These are phyloP conservation scores for Drosophila multiciliata DNA, from an alignment of 2,888 invertebrate genomes.

Conservation along the genomic window DNA sequence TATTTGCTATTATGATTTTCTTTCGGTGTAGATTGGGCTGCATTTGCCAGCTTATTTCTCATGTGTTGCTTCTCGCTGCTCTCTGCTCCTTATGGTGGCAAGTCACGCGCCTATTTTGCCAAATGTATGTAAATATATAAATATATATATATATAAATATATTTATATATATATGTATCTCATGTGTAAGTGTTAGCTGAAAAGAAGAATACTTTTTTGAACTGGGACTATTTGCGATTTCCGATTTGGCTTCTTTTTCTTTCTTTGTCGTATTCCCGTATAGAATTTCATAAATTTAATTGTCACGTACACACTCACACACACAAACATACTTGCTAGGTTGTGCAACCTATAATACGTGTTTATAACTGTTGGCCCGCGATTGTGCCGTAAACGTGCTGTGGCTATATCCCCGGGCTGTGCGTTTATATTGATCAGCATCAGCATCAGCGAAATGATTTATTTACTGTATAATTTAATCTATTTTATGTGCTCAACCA, in stretches of 20 bases:
- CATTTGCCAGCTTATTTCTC: conserved; percentile 33
- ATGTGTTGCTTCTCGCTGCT: conserved; percentile 6
- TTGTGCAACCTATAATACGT: conserved; percentile 58
- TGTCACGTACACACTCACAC: conserved; percentile 66
- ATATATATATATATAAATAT: background rate
- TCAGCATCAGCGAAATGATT: conserved; percentile 64
- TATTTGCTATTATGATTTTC: conserved; percentile 16
- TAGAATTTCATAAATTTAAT: conserved; percentile 73
- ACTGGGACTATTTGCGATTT: conserved; percentile 29
- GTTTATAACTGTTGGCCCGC: conserved; percentile 66
- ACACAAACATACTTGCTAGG: background rate
- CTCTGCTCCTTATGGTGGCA: conserved; percentile 22
- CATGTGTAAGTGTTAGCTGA: conserved; percentile 36
- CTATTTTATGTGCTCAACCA: conserved; percentile 55
- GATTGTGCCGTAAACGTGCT: conserved; percentile 55
- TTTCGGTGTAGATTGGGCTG: conserved; percentile 8
- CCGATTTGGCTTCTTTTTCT: conserved; percentile 1
- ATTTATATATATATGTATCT: background rate
- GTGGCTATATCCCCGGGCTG: conserved; percentile 21
- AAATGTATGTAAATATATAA: conserved; percentile 9
- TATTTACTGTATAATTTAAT: conserved; percentile 71
- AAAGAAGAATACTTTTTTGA: conserved; percentile 25
- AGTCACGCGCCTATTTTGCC: conserved; percentile 61
- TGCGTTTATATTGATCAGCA: conserved; percentile 48
- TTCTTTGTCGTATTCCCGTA: conserved; percentile 9